phyloP scores from a whole-genome alignment of 1,140 invertebrate genomes.

The Campoletis sonorensis region DNA sequence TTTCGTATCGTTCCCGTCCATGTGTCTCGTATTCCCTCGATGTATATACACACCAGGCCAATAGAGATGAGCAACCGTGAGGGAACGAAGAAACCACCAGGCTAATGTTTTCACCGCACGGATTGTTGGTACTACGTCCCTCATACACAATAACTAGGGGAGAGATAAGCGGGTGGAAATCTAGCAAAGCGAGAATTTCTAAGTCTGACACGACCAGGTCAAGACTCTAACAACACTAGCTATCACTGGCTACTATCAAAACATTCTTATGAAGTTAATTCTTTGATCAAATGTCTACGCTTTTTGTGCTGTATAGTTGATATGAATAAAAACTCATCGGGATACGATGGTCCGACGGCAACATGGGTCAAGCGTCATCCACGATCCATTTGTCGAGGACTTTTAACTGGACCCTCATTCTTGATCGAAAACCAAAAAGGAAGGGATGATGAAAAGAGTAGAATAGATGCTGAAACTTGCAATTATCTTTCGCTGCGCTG shows the following conservation, averaged over 20 bases:
- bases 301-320: too few relatives aligned
- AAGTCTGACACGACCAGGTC: slow-evolving; percentile 3
- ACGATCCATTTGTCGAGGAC: not conserved
- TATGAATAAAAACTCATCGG: too few relatives aligned
- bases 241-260: too few relatives aligned
- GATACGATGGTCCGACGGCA: too few relatives aligned
- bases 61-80: slow-evolving; percentile 23
- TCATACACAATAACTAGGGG: slow-evolving; percentile 7
- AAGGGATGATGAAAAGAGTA: too few relatives aligned
- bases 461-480: too few relatives aligned
- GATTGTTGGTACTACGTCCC: slow-evolving; percentile 34
- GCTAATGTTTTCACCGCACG: slow-evolving; percentile 20
- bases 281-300: not conserved
- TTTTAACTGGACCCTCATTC: not conserved
- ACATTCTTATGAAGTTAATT: not conserved
- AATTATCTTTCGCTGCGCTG: too few relatives aligned
- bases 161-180: slow-evolving; percentile 18
- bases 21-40: slow-evolving; percentile 35
- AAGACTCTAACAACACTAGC: slow-evolving; percentile 13
- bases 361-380: too few relatives aligned
- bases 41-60: not conserved
- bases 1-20: slow-evolving; percentile 27
- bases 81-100: not conserved
- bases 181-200: not conserved
- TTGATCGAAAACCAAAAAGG: not conserved